Base-by-base conservation (phyloP, 2,888 invertebrate species). In the Phymatocera aterrima region DNA sequence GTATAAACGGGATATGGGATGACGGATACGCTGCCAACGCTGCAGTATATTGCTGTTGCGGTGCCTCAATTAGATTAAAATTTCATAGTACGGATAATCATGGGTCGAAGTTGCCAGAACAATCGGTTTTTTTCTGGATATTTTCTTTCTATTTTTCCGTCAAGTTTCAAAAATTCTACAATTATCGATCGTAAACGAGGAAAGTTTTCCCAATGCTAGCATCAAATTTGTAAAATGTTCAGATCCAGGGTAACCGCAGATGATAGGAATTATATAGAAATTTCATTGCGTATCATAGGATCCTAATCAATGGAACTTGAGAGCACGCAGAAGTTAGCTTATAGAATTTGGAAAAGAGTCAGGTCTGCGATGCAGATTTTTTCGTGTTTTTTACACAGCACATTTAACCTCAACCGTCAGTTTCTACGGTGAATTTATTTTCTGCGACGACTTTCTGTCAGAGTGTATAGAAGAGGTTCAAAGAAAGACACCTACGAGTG, bases 401-500 rank as follows among this genome's bases (percentile, higher is more conserved):
- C 28, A 28, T 57, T 57, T 12, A 57, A 57, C 28, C 10, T n/a
- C 0, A 21, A 3, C 18, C 24, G 15, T 18, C 37, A 64, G 3
- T 43, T 51, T 34, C n/a, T n/a, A 8, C 4, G 40, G 34, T 51
- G 15, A 51, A 51, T 72, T 72, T 15, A 72, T 31, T 51, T 72
- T 54, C 51, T 51, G 48, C 48, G 54, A 72, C 48, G 37, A 51
- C 51, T 28, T 34, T 12, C 34, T 28, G 40, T 51, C 51, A n/a
- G n/a, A n/a, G n/a, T n/a, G n/a, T 48, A 28, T 12, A 34, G 31
- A 34, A 18, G 34, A 72, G 34, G 43, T 43, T 72, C 18, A 28
- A 51, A 24, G 31, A 31, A 24, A 48, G 57, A 75, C 75, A 57
- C 75, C 75, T 54, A 57, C 60, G 57, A 72, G 51, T 51, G 72